These are phyloP conservation scores for Glaucidium brasilianum DNA, from an alignment of 2,113 vertebrate genomes.

Conservation along the genomic window DNA sequence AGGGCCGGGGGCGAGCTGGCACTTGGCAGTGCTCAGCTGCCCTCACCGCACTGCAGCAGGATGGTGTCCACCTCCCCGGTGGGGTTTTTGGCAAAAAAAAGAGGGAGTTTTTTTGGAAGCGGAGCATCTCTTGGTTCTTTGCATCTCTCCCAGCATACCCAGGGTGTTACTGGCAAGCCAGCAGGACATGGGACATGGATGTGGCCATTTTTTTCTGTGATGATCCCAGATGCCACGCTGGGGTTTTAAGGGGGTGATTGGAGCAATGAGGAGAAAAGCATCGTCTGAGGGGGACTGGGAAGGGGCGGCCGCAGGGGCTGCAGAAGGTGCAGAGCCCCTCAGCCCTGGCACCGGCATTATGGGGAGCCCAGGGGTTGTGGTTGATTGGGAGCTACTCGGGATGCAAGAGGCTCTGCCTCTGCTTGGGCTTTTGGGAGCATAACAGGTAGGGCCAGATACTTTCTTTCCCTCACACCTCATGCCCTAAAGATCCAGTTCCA, in stretches of 20 bases:
- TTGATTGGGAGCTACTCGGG: fast-evolving
- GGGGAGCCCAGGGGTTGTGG: neutral
- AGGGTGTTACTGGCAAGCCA: fast-evolving
- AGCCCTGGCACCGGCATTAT: fast-evolving
- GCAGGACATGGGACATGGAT: neutral
- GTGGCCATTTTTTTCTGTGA: neutral
- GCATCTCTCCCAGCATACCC: neutral
- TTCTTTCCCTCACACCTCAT: neutral
- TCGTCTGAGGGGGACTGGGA: neutral
- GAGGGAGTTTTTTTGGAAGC: neutral
- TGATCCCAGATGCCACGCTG: neutral
- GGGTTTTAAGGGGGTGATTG: fast-evolving
- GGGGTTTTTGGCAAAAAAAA: fast-evolving
- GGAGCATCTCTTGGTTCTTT: neutral
- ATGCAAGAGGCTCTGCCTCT: neutral
- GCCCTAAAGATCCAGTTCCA: neutral
- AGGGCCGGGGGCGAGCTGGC: neutral
- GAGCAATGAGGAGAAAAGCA: neutral
- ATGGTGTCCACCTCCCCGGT: fast-evolving
- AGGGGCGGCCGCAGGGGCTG: neutral
- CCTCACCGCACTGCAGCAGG: neutral
- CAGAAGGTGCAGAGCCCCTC: neutral
- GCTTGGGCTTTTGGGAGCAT: neutral
- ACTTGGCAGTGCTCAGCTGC: fast-evolving
- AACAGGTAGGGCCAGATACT: neutral